Conservation (phyloP, 2,797 vertebrate species). For the Acipenser oxyrinchus region DNA sequence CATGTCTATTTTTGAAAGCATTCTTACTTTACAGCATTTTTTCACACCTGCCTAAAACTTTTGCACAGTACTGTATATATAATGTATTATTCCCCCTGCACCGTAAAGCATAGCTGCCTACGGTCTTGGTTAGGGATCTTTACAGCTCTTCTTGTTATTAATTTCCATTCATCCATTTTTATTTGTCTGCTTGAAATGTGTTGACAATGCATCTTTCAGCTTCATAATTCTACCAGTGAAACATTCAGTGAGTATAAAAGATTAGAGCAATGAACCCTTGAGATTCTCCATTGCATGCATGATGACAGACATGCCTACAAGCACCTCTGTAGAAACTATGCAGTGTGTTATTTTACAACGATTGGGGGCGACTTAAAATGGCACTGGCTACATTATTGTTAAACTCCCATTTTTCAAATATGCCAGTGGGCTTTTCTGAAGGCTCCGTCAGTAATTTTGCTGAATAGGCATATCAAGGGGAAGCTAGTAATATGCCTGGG, state of each 20-base stretch:
- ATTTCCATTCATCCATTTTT: constrained; percentile 17
- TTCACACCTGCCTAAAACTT: no score
- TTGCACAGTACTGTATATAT: no score
- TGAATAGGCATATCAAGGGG: constrained; percentile 44
- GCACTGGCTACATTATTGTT: constrained; percentile 17
- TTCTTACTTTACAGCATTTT: no score
- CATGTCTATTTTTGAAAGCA: no score
- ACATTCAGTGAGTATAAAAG: no score
- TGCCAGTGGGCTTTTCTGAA: constrained; percentile 24
- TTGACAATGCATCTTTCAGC: no score
- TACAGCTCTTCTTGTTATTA: constrained; percentile 18
- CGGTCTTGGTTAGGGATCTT: no score
- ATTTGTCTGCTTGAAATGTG: no score
- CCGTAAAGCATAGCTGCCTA: no score
- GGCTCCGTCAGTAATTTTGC: constrained; percentile 35
- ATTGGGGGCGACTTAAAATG: constrained; percentile 15
- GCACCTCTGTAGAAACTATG: background rate
- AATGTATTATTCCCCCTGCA: no score
- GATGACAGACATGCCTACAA: background rate
- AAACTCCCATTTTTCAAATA: constrained; percentile 15
- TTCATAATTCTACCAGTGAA: no score
- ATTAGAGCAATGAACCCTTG: background rate
- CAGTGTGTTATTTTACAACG: background rate
- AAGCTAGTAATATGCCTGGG: constrained; percentile 33
- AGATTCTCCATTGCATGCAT: background rate